Conservation (phyloP, 2,113 vertebrate genomes). For the Pithys albifrons region DNA sequence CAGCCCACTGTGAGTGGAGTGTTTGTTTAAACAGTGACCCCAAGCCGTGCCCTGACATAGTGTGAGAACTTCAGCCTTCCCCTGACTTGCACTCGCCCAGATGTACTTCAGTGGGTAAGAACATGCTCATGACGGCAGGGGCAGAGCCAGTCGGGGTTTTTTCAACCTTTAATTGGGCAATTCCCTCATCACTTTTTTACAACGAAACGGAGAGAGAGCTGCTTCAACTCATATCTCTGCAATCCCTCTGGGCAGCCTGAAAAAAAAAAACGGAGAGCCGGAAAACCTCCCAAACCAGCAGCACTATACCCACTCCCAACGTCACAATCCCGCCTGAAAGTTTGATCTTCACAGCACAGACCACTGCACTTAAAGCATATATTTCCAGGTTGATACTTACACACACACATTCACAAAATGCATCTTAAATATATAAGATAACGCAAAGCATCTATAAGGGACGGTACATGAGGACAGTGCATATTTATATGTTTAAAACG, state of each 20-base stretch:
- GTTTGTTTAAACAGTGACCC: background rate
- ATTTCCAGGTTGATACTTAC: background rate
- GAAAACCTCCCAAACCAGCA: background rate
- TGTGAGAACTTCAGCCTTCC: background rate
- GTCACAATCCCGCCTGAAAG: background rate
- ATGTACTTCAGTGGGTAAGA: rapidly evolving
- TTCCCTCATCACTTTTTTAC: background rate
- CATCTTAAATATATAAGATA: background rate
- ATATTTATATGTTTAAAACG: rapidly evolving
- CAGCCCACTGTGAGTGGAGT: rapidly evolving
- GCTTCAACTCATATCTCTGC: background rate
- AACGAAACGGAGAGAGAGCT: rapidly evolving
- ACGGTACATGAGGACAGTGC: rapidly evolving
- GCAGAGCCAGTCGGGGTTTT: background rate
- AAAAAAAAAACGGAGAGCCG: background rate
- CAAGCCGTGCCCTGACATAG: background rate
- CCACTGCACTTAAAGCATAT: rapidly evolving
- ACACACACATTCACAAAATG: rapidly evolving
- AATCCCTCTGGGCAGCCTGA: background rate
- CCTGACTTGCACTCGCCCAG: rapidly evolving
- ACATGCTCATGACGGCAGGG: rapidly evolving
- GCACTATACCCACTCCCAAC: background rate
- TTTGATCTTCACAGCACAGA: background rate
- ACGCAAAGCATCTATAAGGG: background rate
- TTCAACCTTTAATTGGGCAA: background rate